Evolutionary conservation across 37 sponge, comb jelly and placozoan species (phyloP), one percentile per base, ranked within the genome.

Genomic region (Corticium candelabrum): DNA sequence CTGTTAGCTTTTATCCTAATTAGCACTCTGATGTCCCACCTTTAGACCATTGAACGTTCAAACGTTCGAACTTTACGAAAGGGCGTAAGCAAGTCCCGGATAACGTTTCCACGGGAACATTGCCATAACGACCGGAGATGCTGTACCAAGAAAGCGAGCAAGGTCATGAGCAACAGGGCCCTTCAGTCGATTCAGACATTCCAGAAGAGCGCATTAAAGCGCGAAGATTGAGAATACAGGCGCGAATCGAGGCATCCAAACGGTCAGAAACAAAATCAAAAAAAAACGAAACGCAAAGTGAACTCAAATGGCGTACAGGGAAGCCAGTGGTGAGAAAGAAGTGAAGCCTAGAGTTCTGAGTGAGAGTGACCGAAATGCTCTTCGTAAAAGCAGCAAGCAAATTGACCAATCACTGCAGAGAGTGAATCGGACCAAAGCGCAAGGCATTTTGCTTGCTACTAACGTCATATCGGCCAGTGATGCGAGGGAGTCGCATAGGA

Each of bases 381-480:
- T 87, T 37, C 80, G 90, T 37, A 80, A 31, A 40, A 91, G 94
- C 82, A 57, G 40, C 2, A 85, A 89, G 70, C 93, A 97, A 80
- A 39, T 87, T 2, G 82, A 79, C 36, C 82, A 87, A 76, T 93
- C 94, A 68, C 74, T 56, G 11, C 78, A 86, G 39, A 81, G 90
- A 41, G 75, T 97, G 40, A 84, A 85, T 36, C 93, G 89, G 84
- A 73, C 94, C 38, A 41, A 76, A 1, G 73, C 83, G 27, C 95
- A 97, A 85, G 95, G 94, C 1, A 79, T 77, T 1, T 87, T 91
- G 68, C 87, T 97, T 56, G 95, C 94, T 37, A 87, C 90, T 21
- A 90, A 93, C 67, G 95, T 97, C 1, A 76, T 40, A 1, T 85
- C 94, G 2, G 99, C 99, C 35, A 95, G 85, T 0, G 92, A 94